Conservation (phyloP, 2,888 invertebrate genomes). For the Mythimna ferrago region DNA sequence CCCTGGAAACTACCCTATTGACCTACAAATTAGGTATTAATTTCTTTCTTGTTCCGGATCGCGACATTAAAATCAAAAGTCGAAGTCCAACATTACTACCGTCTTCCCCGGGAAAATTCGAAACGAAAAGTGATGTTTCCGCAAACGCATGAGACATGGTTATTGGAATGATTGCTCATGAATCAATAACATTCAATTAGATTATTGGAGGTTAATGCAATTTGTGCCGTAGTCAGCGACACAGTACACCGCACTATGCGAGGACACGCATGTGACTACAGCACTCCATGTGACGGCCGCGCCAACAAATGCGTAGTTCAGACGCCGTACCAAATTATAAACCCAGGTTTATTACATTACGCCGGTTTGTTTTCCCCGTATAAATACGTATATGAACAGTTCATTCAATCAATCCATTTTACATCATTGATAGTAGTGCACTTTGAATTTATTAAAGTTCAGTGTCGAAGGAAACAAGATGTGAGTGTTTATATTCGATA, state of each 20-base stretch:
- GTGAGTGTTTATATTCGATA: slow-evolving; percentile 55
- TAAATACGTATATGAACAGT: slow-evolving; percentile 57
- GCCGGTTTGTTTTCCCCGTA: slow-evolving; percentile 46
- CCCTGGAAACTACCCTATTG: no score
- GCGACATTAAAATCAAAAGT: not conserved
- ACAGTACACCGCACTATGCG: slow-evolving; percentile 25
- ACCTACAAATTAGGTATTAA: not conserved
- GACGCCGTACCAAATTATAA: slow-evolving; percentile 51
- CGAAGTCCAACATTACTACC: not conserved
- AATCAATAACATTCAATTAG: slow-evolving; percentile 34
- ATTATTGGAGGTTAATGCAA: slow-evolving; percentile 31
- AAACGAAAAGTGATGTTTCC: not conserved
- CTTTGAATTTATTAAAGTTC: slow-evolving; percentile 52
- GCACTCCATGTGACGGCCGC: slow-evolving; percentile 32
- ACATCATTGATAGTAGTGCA: slow-evolving; percentile 61
- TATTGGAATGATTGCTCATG: slow-evolving; percentile 6
- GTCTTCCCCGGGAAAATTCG: not conserved
- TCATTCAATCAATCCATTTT: slow-evolving; percentile 60
- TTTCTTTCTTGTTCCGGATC: no score
- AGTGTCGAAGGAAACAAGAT: slow-evolving; percentile 47
- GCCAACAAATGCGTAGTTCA: slow-evolving; percentile 51
- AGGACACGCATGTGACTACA: slow-evolving; percentile 36
- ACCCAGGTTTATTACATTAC: slow-evolving; percentile 54
- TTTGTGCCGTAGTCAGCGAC: slow-evolving; percentile 20
- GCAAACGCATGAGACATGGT: not conserved